A percentile compares a stretch with the other conserved stretches of the same genome.
phyloP scores from a whole-genome alignment of 2,113 vertebrate species.

The Mirza zaza region DNA sequence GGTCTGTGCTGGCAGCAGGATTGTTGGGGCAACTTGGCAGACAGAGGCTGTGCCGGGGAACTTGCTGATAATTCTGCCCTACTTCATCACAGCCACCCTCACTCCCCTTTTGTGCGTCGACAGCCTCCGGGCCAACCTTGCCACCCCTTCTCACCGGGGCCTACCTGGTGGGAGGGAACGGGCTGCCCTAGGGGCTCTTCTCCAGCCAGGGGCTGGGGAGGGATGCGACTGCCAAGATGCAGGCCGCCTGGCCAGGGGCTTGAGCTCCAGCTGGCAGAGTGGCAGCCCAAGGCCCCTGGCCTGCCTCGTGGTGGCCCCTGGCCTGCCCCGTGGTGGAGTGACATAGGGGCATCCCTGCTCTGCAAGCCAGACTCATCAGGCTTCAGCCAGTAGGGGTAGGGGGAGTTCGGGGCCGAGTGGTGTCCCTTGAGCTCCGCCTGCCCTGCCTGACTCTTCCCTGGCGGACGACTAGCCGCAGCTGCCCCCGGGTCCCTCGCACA shows the following conservation, averaged over 20 bases:
- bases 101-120: fast-evolving
- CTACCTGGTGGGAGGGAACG: not conserved
- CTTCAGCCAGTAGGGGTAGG: not conserved
- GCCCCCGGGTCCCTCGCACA: fast-evolving
- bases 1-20: not conserved
- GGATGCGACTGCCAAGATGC: not conserved
- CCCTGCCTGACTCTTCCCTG: not conserved
- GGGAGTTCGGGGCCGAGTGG: not conserved
- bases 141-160: not conserved
- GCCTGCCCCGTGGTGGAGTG: too few relatives aligned
- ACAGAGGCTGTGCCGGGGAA: not conserved
- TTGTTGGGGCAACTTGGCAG: not conserved
- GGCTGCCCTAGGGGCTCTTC: not conserved
- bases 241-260: not conserved
- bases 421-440: not conserved
- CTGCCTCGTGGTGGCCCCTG: too few relatives aligned
- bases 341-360: not conserved
- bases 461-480: too few relatives aligned
- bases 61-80: not conserved
- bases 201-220: not conserved
- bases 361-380: not conserved
- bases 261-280: not conserved
- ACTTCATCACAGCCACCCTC: not conserved
- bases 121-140: not conserved
- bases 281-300: not conserved